Base-by-base conservation (phyloP, 1,140 invertebrate genomes). In the Drosophila equinoxialis region DNA sequence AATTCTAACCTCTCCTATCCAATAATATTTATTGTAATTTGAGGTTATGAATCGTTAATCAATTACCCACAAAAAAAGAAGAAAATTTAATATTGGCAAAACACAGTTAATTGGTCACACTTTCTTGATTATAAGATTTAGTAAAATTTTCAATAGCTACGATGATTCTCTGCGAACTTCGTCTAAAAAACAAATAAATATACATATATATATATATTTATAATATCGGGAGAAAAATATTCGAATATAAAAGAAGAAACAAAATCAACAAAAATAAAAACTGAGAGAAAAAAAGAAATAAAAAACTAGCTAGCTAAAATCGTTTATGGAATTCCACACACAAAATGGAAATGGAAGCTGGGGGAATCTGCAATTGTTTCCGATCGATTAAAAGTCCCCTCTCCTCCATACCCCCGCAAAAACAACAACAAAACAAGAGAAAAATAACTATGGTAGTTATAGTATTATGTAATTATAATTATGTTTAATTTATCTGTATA, bases 371-470 rank as follows among this genome's bases (percentile, higher is more conserved):
- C 59, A 58, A 73, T 37, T 63, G 68, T 81, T 84, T 74, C 70
- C 54, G 58, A 55, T 74, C 71, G 71, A 68, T 51, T 23, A 11
- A 14, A 51, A 51, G 17, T 51, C 45, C 45, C 17, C 17, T 11
- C 3, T 20, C 17, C 45, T 23, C 6, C 17, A 51, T 20, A 14
- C n/a, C 14, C 2, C 65, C 74, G 65, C 83, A 76, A 65, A 59
- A 30, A 6, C 6, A 30, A 30, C 2, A 30, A 30, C 0, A 30
- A 30, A 30, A 5, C 26, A 26, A 26, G 26, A 30, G 6, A 17
- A 59, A 57, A 85, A 85, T 89, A 87, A 87, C 83, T 87, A 76
- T 66, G 61, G 73, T 87, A 87, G 82, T 86, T 86, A 86, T 86
- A 86, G 83, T 87, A 87, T 87, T 87, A 89, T 87, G 76, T 85